A percentile compares a stretch with the other conserved stretches of the same genome.
Evolutionary conservation across 2,888 invertebrate species (phyloP).

Genomic region (Ceraclea dissimilis): DNA sequence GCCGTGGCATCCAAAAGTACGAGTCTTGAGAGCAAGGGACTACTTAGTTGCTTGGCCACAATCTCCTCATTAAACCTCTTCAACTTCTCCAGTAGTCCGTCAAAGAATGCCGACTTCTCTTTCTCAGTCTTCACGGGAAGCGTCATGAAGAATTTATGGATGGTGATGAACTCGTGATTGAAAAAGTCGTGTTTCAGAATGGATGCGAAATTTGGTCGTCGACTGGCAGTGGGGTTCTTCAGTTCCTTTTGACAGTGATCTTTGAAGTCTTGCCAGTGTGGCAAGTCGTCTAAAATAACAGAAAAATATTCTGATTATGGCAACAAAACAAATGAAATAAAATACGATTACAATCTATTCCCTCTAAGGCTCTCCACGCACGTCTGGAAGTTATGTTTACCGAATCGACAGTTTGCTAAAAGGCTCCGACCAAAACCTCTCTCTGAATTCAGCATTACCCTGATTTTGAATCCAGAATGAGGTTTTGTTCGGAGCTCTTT

Average conservation of each 20-base stretch:
- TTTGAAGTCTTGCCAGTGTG: slow-evolving; percentile 60
- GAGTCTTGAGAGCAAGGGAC: slow-evolving; percentile 72
- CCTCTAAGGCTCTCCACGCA: too few relatives aligned
- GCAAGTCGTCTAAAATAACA: slow-evolving; percentile 57
- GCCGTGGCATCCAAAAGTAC: slow-evolving; percentile 79
- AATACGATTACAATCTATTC: too few relatives aligned
- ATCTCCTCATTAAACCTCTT: slow-evolving; percentile 69
- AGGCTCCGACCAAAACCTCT: too few relatives aligned
- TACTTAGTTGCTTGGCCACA: slow-evolving; percentile 73
- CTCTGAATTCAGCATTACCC: too few relatives aligned
- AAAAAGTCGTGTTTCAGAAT: slow-evolving; percentile 69
- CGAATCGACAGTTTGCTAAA: too few relatives aligned
- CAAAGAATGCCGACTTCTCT: slow-evolving; percentile 75
- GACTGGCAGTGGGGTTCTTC: slow-evolving; percentile 55
- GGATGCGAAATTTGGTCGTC: slow-evolving; percentile 60
- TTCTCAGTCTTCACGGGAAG: slow-evolving; percentile 69
- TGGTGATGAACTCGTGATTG: slow-evolving; percentile 76
- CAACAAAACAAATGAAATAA: not conserved
- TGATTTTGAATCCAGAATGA: too few relatives aligned
- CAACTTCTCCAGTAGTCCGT: slow-evolving; percentile 58
- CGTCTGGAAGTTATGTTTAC: too few relatives aligned
- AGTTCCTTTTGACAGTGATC: slow-evolving; percentile 62
- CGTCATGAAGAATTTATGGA: slow-evolving; percentile 76
- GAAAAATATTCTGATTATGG: not conserved
- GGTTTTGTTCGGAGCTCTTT: too few relatives aligned